Base-by-base conservation (phyloP, 2,888 invertebrate genomes). In the Gymnosoma rotundatum region DNA sequence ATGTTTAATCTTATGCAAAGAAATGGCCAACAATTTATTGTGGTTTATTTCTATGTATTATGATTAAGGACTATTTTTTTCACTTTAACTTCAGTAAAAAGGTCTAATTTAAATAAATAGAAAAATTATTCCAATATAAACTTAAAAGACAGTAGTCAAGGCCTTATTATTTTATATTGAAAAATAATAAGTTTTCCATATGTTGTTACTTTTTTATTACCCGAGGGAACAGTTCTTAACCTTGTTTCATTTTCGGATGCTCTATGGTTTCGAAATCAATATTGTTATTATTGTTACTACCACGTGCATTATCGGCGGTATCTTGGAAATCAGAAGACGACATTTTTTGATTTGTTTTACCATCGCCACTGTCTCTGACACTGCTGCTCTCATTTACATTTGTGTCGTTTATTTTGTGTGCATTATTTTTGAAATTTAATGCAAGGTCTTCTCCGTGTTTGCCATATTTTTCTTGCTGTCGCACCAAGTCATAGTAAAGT, bases 401-500 rank as follows among this genome's bases (percentile, higher is more conserved):
- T 1, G 10, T 4, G 2, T 12, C 32, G 21, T 60, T 48, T 56
- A 20, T 14, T 38, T n/a, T 73, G 6, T 83, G 63, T 54, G 61
- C 25, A 61, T 54, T 61, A 18, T 63, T 61, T 67, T 48, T 32
- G 9, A 14, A 0, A 25, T n/a, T 60, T 21, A 61, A 20, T 48
- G 20, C 9, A 36, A 12, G 9, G 7, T 48, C 56, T 54, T 87
- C 89, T 20, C 7, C 32, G 78, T 85, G 4, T 18, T 83, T 82
- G 38, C 87, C 89, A 20, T 93, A 93, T 87, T 93, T 93, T 66
- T 95, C 95, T 89, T 97, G 96, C 87, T 96, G 96, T 78, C 95
- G 95, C 69, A 96, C 95, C 32, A 98, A 93, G 86, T 96, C 95
- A 94, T 96, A 98, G 92, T 98, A 98, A 83, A 95, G 93, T 0